These are phyloP conservation scores for Petrocephalus schoutedeni DNA, from an alignment of 2,797 vertebrate species.

Conservation along the genomic window DNA sequence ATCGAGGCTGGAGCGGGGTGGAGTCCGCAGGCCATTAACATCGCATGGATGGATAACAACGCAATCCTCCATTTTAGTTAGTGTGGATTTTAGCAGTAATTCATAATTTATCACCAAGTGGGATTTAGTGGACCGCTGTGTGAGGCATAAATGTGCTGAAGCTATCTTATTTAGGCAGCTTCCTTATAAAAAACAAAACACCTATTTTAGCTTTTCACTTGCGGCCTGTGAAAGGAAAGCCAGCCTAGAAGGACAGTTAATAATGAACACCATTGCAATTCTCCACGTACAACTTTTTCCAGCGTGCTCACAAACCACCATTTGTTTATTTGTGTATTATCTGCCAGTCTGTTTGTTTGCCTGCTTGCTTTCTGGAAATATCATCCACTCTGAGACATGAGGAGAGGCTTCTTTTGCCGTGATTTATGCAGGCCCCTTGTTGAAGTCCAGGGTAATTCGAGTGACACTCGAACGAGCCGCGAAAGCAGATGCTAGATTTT, in stretches of 20 bases:
- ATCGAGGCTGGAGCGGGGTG: not conserved
- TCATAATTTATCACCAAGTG: not conserved
- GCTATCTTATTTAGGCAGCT: not conserved
- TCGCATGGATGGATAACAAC: not conserved
- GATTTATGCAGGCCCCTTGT: not conserved
- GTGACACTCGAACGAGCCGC: not conserved
- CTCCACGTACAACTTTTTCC: not conserved
- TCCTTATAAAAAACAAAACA: not conserved
- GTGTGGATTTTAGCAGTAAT: not conserved
- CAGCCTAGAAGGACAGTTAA: not conserved
- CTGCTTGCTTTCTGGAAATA: conserved; percentile 2
- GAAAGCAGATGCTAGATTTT: not conserved
- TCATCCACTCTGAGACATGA: conserved; percentile 2
- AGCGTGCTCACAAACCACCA: not conserved
- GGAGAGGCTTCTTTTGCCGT: not conserved
- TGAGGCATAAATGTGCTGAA: not conserved
- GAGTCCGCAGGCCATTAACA: not conserved
- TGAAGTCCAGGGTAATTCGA: not conserved
- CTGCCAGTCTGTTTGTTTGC: not conserved
- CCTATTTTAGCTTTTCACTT: not conserved
- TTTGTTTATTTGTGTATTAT: not conserved
- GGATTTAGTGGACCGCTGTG: not conserved
- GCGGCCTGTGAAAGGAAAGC: not conserved
- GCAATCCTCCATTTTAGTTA: not conserved
- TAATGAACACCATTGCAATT: not conserved